These are phyloP conservation scores for Misgurnus mizolepis DNA, from an alignment of 2,113 vertebrate species.

Conservation along the genomic window DNA sequence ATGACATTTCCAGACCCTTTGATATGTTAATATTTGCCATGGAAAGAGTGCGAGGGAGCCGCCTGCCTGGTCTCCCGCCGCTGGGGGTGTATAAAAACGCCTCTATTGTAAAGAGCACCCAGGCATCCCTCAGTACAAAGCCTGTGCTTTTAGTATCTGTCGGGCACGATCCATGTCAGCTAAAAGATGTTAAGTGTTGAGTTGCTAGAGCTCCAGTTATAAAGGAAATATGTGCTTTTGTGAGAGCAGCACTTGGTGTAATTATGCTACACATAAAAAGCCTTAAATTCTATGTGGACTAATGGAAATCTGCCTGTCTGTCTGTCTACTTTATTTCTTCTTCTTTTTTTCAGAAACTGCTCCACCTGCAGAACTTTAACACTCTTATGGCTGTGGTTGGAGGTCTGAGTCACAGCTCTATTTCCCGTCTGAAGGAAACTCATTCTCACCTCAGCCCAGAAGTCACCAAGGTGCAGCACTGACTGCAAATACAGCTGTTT, in stretches of 20 bases:
- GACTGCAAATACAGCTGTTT: constrained; percentile 10
- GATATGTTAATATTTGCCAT: constrained; percentile 51
- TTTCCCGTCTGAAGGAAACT: constrained; percentile 95
- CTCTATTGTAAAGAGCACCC: constrained; percentile 31
- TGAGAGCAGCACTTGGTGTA: constrained; percentile 18
- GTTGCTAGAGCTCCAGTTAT: constrained; percentile 13
- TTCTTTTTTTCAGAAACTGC: constrained; percentile 82
- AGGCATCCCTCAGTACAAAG: constrained; percentile 35
- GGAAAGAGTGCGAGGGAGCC: background rate
- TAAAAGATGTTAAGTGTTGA: constrained; percentile 44
- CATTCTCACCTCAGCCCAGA: constrained; percentile 87
- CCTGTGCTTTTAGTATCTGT: constrained; percentile 35
- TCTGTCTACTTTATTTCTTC: background rate
- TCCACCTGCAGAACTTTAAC: constrained; percentile 96
- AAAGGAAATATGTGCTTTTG: constrained; percentile 23
- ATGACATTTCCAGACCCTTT: constrained; percentile 56
- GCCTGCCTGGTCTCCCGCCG: constrained; percentile 16
- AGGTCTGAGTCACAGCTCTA: constrained; percentile 94
- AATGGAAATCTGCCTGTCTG: constrained; percentile 6
- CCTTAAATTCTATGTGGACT: background rate
- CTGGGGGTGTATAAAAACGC: constrained; percentile 15
- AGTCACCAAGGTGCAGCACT: constrained; percentile 83
- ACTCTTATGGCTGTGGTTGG: constrained; percentile 97
- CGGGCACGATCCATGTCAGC: background rate
- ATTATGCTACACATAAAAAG: constrained; percentile 3